Evolutionary conservation across 2,113 vertebrate species (phyloP), one percentile per base, ranked within the genome.

Genomic region (human): DNA sequence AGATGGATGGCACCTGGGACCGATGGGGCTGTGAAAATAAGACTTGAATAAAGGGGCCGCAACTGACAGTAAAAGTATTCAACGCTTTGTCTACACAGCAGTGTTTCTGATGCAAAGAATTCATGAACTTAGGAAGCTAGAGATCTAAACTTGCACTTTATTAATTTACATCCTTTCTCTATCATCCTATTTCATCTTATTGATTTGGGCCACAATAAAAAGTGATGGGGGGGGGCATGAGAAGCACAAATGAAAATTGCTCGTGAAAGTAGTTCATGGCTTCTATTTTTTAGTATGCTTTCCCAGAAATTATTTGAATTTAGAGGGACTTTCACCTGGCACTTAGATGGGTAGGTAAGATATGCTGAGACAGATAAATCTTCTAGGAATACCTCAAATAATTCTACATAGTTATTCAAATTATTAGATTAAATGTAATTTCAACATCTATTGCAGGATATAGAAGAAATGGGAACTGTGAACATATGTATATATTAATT

Each of bases 1-100:
- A 98, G 97, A 97, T 95, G 95, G 95, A 97, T 97, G 94, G 82
- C 75, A 85, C 97, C 89, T 93, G 85, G 90, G 87, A 94, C 90
- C 4, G 0, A 80, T 50, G 89, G 78, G 75, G 48, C 84, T 97
- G 61, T 75, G 89, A 93, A 94, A 96, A 94, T 79, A 75, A 85
- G 78, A 92, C 45, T 94, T 38, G 86, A 83, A 89, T 82, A 84
- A 97, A 95, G 79, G 73, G 73, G 23, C 43, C 84, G 76, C 43
- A 76, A 3, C n/a, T 87, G 82, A 93, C 17, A 45, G 82, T 45
- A 61, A 38, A 55, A 32, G 83, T 14, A 30, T 91, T 90, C 76
- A 72, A 22, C 23, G 2, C 30, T 85, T 81, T 86, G 40, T 55
- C 79, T 59, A 16, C 17, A 82, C 40, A 23, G 16, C 30, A 90